A percentile compares a stretch with the other conserved stretches of the same genome.
phyloP scores from a whole-genome alignment of 1,140 invertebrate species.

The Bicyclus anynana region DNA sequence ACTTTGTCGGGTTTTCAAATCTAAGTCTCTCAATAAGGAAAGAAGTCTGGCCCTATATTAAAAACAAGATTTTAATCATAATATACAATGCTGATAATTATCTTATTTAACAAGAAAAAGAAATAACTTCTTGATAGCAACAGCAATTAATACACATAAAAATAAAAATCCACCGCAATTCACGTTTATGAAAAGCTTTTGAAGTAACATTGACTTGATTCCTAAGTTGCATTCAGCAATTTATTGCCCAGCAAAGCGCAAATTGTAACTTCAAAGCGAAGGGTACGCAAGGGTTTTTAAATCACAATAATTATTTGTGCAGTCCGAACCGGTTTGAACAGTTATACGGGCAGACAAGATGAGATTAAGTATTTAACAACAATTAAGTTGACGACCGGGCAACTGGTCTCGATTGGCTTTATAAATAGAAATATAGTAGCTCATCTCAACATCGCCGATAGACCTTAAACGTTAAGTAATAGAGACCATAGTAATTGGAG shows the following conservation, averaged over 20 bases:
- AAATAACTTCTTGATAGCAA: too few relatives aligned
- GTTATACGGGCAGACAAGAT: slow-evolving; percentile 34
- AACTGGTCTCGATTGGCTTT: slow-evolving; percentile 27
- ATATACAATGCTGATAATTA: too few relatives aligned
- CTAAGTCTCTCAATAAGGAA: too few relatives aligned
- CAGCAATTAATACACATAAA: too few relatives aligned
- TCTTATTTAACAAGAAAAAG: too few relatives aligned
- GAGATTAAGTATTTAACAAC: slow-evolving; percentile 54
- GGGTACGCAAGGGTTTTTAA: slow-evolving; percentile 16
- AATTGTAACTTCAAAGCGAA: neutral
- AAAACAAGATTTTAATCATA: too few relatives aligned
- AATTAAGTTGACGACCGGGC: slow-evolving; percentile 40
- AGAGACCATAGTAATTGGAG: neutral
- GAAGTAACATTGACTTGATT: neutral
- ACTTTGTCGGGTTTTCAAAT: too few relatives aligned
- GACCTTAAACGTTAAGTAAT: neutral
- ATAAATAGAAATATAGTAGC: slow-evolving; percentile 28
- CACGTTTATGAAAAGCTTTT: too few relatives aligned
- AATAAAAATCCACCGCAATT: too few relatives aligned
- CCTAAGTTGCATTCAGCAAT: neutral
- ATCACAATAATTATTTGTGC: slow-evolving; percentile 37
- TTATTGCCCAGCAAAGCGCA: neutral
- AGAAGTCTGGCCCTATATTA: too few relatives aligned
- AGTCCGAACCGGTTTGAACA: slow-evolving; percentile 33
- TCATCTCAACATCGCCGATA: neutral